A percentile compares a stretch with the other conserved stretches of the same genome.
These are phyloP conservation scores for Oncorhynchus mykiss DNA, from an alignment of 2,113 vertebrate species.

Conservation along the genomic window DNA sequence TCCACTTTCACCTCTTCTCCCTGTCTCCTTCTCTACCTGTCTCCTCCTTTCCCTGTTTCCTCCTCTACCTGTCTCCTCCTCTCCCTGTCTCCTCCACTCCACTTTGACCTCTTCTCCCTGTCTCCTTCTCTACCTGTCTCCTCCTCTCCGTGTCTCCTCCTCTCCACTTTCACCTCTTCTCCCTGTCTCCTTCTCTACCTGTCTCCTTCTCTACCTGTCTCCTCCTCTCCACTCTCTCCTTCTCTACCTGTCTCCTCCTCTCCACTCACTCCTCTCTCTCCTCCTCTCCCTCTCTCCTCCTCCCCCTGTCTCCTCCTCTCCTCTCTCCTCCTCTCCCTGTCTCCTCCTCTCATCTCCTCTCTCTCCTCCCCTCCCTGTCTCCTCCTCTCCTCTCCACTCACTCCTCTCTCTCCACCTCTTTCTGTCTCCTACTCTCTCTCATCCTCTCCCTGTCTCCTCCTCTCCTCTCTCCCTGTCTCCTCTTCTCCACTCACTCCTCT, in stretches of 20 bases:
- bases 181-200: background rate
- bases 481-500: background rate
- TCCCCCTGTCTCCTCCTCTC: constrained; percentile 11
- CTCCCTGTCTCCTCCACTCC: background rate
- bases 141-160: background rate
- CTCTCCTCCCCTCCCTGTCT: background rate
- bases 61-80: background rate
- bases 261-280: background rate
- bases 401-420: background rate
- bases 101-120: too few species aligned
- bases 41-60: background rate
- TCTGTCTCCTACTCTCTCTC: background rate
- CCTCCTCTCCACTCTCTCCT: background rate
- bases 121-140: background rate
- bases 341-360: constrained; percentile 7
- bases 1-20: too few species aligned
- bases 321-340: constrained; percentile 1
- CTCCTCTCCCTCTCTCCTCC: constrained; percentile 23
- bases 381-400: background rate
- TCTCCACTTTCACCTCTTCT: background rate
- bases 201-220: constrained; percentile 1
- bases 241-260: background rate
- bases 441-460: background rate
- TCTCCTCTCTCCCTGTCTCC: constrained; percentile 11
- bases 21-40: background rate